Evolutionary conservation across 2,888 invertebrate species (phyloP).

Genomic region (Stramonita haemastoma): DNA sequence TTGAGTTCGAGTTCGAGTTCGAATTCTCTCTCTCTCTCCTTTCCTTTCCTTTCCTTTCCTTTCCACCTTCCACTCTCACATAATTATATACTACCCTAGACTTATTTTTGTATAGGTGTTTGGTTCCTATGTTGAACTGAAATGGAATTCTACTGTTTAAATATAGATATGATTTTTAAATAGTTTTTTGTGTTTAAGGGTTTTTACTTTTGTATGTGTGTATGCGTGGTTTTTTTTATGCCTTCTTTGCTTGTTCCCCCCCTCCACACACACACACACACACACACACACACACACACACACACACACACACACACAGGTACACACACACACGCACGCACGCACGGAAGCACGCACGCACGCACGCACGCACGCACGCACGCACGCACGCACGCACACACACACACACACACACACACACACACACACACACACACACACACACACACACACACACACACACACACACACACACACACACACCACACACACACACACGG

Average conservation of each 20-base stretch:
- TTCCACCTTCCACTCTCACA: neutral
- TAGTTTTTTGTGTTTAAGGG: too few species aligned
- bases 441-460: conserved; percentile 8
- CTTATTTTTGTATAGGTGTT: too few species aligned
- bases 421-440: neutral
- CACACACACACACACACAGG: neutral
- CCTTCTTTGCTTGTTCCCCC: too few species aligned
- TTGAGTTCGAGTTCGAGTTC: too few species aligned
- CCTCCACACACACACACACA: neutral
- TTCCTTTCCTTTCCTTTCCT: neutral
- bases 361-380: neutral
- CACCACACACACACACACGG: too few species aligned
- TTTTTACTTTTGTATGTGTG: too few species aligned
- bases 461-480: neutral
- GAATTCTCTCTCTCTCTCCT: conserved; percentile 25
- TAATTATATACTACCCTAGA: too few species aligned
- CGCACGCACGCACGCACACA: neutral
- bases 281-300: conserved; percentile 17
- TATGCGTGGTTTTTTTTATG: too few species aligned
- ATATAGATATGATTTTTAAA: too few species aligned
- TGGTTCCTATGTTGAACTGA: too few species aligned
- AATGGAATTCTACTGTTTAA: too few species aligned
- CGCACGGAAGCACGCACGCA: too few species aligned
- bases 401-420: neutral
- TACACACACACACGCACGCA: neutral